A percentile compares a stretch with the other conserved stretches of the same genome.
Conservation (phyloP, 1,140 invertebrate species). For the Heliconius melpomene region DNA sequence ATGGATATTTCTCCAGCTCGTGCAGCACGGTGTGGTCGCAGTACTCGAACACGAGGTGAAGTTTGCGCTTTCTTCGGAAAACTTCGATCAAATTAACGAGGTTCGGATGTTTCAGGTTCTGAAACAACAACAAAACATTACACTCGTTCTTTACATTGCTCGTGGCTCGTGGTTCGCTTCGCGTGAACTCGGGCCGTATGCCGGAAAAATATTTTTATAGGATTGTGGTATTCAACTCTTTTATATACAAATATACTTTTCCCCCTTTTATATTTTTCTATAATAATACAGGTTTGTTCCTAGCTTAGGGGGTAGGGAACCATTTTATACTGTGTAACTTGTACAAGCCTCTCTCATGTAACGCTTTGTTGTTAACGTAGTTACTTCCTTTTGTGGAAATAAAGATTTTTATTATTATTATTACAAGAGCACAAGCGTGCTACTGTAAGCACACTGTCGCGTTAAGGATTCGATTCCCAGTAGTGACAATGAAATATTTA, state of each 20-base stretch:
- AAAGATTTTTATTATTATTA: too few relatives aligned
- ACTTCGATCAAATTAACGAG: conserved; percentile 98
- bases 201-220: background rate
- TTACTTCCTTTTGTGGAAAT: too few relatives aligned
- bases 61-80: conserved; percentile 96
- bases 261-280: fast-evolving
- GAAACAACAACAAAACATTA: conserved; percentile 45
- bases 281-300: too few relatives aligned
- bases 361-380: too few relatives aligned
- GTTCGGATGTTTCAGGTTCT: conserved; percentile 99
- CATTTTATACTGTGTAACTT: too few relatives aligned
- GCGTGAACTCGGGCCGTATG: background rate
- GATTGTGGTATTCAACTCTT: background rate
- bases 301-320: too few relatives aligned
- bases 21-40: conserved; percentile 98
- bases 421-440: background rate
- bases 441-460: too few relatives aligned
- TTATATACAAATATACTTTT: too few relatives aligned
- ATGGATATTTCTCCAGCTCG: conserved; percentile 95
- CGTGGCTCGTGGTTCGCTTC: background rate
- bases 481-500: too few relatives aligned
- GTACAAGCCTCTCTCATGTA: too few relatives aligned
- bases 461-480: too few relatives aligned
- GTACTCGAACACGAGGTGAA: conserved; percentile 99
- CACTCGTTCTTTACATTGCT: background rate